phyloP scores from a whole-genome alignment of 2,113 vertebrate species.

The Cavia porcellus region DNA sequence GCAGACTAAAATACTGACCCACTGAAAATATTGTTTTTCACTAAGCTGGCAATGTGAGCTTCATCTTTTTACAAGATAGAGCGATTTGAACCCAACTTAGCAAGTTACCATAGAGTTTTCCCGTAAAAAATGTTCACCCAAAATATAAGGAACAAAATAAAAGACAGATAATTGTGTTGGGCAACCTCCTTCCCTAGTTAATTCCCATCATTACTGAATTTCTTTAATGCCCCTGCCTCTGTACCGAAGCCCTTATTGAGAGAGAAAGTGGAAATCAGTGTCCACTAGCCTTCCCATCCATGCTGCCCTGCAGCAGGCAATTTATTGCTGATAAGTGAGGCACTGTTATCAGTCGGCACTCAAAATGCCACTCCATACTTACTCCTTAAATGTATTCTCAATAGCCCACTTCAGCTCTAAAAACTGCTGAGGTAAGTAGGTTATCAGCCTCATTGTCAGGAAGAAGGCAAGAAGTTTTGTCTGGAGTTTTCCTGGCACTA shows the following conservation, averaged over 20 bases:
- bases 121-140: not conserved
- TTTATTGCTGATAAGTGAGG: constrained; percentile 66
- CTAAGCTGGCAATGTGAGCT: not conserved
- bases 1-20: not conserved
- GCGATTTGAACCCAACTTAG: not conserved
- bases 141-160: not conserved
- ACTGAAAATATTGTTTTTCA: constrained; percentile 8
- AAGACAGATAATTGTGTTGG: not conserved
- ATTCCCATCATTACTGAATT: not conserved
- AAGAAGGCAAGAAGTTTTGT: constrained; percentile 18
- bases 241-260: not conserved
- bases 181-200: not conserved
- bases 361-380: constrained; percentile 67
- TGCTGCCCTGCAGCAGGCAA: constrained; percentile 41
- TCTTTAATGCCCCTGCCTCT: not conserved
- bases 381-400: constrained; percentile 70
- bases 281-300: constrained; percentile 69
- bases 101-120: not conserved
- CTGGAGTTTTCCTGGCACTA: not conserved
- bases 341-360: constrained; percentile 72
- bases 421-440: constrained; percentile 43
- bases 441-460: constrained; percentile 16
- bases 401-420: constrained; percentile 72
- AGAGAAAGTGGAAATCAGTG: constrained; percentile 38
- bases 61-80: not conserved